Evolutionary conservation across 2,888 invertebrate genomes (phyloP), one percentile per base, ranked within the genome.

Genomic region (Drosophila peninsularis): DNA sequence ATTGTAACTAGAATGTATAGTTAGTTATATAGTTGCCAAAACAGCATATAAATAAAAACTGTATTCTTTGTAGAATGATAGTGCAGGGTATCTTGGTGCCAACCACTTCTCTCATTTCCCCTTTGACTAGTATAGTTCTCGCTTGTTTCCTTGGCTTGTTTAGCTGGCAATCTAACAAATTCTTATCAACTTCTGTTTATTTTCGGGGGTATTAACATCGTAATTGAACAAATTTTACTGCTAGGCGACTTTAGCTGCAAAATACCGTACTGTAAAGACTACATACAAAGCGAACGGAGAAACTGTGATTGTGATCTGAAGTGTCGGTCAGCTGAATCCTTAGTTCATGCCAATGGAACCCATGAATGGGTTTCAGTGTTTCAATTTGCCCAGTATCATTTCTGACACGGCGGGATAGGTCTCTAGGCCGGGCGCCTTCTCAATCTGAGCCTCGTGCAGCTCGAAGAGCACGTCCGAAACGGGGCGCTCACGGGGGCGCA

Each of bases 381-480:
- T 36, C 3, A 2, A 0, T 13, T 9, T 5, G 6, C 75, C 75
- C 56, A 78, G 24, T 1, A 71, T 7, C 7, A 78, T 10, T 9
- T 56, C 1, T 5, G 5, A 11, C 0, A 42, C 0, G 11, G 7
- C n/a, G 1, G 58, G 42, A 5, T 72, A 1, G 0, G 0, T 27
- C 1, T 0, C 14, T 0, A 3, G 3, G 0, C 3, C 3, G 14
- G 14, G 2, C 7, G 36, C 11, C 0, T 42, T 36, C 2, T 60
- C 61, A 3, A 77, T 19, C 14, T 58, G 19, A 4, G 39, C 11
- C 32, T 57, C 64, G 27, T 78, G 50, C 10, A 78, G 42, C 14
- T 79, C 78, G 19, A 62, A 66, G n/a, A 79, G 60, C 1, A 57
- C 65, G 37, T 68, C 61, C 0, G 65, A 61, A 1, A 21, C 0